Percentiles rank a stretch among this genome's conserved stretches.
These are phyloP conservation scores for Mayetiola destructor DNA, from an alignment of 2,888 invertebrate genomes.

Conservation along the genomic window DNA sequence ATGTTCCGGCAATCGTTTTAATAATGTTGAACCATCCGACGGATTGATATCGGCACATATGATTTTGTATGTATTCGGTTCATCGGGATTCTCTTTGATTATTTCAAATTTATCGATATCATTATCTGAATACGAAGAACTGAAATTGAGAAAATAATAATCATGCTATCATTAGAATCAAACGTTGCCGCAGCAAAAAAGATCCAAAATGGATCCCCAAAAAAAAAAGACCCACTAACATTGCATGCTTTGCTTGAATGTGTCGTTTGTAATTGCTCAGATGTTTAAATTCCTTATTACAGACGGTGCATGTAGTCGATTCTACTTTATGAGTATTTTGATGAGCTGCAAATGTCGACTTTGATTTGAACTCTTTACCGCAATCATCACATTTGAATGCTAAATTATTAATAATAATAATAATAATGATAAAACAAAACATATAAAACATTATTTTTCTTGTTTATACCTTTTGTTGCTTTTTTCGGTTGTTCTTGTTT, in stretches of 20 bases:
- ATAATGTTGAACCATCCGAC: neutral
- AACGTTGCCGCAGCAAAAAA: no score
- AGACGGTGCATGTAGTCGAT: slow-evolving; percentile 26
- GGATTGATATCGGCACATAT: neutral
- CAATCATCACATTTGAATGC: slow-evolving; percentile 18
- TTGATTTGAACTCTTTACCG: slow-evolving; percentile 15
- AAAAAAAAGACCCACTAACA: neutral
- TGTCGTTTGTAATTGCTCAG: slow-evolving; percentile 65
- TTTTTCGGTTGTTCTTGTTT: neutral
- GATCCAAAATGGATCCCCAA: no score
- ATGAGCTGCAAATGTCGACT: slow-evolving; percentile 11
- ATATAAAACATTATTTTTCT: neutral
- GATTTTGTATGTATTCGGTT: slow-evolving; percentile 3
- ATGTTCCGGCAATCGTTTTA: neutral
- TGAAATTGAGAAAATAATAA: neutral
- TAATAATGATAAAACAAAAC: neutral
- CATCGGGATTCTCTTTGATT: neutral
- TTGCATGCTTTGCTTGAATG: slow-evolving; percentile 51
- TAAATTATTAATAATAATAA: no score
- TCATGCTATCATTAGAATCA: no score
- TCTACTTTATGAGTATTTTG: slow-evolving; percentile 14
- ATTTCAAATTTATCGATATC: neutral
- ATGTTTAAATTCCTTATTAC: slow-evolving; percentile 56
- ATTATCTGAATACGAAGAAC: neutral
- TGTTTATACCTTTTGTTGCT: neutral